Percentiles rank a stretch among this genome's conserved stretches.
These are phyloP conservation scores for Dendrolimus kikuchii DNA, from an alignment of 1,140 invertebrate genomes.

Conservation along the genomic window DNA sequence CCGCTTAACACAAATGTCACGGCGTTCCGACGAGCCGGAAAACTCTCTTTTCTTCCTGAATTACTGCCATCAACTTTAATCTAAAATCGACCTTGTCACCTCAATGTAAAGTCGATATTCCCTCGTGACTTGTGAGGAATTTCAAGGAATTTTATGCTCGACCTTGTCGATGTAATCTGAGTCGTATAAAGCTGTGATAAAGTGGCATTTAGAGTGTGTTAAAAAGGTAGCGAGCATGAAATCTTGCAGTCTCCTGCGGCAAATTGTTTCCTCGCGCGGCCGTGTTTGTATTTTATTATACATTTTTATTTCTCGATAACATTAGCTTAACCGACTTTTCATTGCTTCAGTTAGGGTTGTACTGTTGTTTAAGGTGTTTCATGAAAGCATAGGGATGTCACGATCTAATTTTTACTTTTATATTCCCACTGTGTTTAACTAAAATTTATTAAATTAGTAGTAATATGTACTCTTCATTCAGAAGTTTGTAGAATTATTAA, in stretches of 20 bases:
- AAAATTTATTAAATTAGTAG: slow-evolving; percentile 7
- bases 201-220: slow-evolving; percentile 17
- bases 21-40: slow-evolving; percentile 62
- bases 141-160: slow-evolving; percentile 63
- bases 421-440: slow-evolving; percentile 6
- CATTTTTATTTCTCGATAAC: slow-evolving; percentile 72
- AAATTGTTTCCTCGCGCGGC: slow-evolving; percentile 69
- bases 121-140: slow-evolving; percentile 26
- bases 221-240: slow-evolving; percentile 42
- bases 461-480: no score
- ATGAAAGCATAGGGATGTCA: slow-evolving; percentile 11
- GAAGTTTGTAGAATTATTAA: no score
- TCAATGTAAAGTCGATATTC: slow-evolving; percentile 25
- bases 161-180: slow-evolving; percentile 25
- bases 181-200: slow-evolving; percentile 19
- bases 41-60: slow-evolving; percentile 70
- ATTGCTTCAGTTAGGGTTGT: slow-evolving; percentile 65
- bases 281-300: slow-evolving; percentile 72
- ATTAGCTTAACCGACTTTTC: slow-evolving; percentile 73
- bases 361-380: slow-evolving; percentile 6
- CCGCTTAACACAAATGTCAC: slow-evolving; percentile 69
- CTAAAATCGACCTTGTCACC: slow-evolving; percentile 32
- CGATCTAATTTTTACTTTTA: slow-evolving; percentile 6
- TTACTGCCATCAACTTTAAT: slow-evolving; percentile 24
- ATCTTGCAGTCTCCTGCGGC: slow-evolving; percentile 69